phyloP scores from a whole-genome alignment of 2,797 vertebrate species.

The Macrochelys suwanniensis region DNA sequence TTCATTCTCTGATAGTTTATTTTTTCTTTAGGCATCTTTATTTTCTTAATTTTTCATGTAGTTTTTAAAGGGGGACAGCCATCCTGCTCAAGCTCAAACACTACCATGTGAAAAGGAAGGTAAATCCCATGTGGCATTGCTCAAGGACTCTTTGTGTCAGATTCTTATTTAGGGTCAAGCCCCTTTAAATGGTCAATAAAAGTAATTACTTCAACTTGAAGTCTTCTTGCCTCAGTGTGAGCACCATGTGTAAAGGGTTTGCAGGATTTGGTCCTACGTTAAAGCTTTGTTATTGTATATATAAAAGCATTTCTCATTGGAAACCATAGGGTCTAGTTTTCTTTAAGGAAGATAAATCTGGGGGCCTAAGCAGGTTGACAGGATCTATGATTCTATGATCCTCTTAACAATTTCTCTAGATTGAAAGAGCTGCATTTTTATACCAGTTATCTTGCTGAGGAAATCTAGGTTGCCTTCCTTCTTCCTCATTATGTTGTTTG shows the following conservation, averaged over 20 bases:
- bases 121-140: not conserved
- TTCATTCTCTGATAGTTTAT: slow-evolving; percentile 61
- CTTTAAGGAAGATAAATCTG: not conserved
- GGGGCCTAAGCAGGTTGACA: not conserved
- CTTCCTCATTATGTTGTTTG: accelerated
- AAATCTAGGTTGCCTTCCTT: not conserved
- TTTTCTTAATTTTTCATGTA: not conserved
- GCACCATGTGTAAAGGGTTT: not conserved
- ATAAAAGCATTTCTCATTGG: not conserved
- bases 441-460: not conserved
- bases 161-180: not conserved
- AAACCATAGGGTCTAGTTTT: not conserved
- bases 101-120: not conserved
- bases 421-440: not conserved
- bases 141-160: not conserved
- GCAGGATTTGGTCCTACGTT: not conserved
- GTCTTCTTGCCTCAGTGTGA: not conserved
- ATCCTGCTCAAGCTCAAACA: slow-evolving; percentile 18
- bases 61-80: not conserved
- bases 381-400: no score
- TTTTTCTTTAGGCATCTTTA: slow-evolving; percentile 70
- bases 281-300: accelerated
- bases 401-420: not conserved
- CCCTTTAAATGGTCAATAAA: not conserved
- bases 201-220: slow-evolving; percentile 14